phyloP scores from a whole-genome alignment of 2,888 invertebrate genomes.

The Tricholauxania praeusta region DNA sequence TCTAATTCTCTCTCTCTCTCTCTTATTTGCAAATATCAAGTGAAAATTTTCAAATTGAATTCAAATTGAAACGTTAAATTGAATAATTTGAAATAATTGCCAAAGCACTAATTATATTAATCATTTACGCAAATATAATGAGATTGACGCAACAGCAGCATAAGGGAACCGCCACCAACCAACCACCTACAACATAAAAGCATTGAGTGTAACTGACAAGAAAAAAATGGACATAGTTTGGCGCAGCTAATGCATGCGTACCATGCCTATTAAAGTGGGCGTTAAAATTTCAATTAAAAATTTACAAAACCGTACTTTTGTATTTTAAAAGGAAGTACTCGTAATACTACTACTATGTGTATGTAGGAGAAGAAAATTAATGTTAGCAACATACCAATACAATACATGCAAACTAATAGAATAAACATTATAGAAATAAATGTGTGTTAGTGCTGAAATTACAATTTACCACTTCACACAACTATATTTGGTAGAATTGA shows the following conservation, averaged over 20 bases:
- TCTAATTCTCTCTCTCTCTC: too few species aligned
- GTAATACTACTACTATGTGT: too few species aligned
- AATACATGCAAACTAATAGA: too few species aligned
- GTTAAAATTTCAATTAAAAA: neutral
- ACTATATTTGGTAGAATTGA: slow-evolving; percentile 8
- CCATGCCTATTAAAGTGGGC: slow-evolving; percentile 2
- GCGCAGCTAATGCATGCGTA: too few species aligned
- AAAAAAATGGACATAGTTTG: neutral
- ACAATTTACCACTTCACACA: slow-evolving; percentile 8
- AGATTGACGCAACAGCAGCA: neutral
- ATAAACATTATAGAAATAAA: slow-evolving; percentile 1
- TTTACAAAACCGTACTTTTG: too few species aligned
- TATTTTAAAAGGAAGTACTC: slow-evolving; percentile 12
- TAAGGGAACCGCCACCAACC: neutral
- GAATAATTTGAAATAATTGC: slow-evolving; percentile 68
- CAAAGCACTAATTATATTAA: slow-evolving; percentile 51
- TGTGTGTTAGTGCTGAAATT: slow-evolving; percentile 27
- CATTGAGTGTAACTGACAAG: too few species aligned
- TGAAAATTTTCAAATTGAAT: slow-evolving; percentile 27
- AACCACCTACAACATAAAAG: slow-evolving; percentile 21
- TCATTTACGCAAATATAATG: slow-evolving; percentile 47
- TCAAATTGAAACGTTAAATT: slow-evolving; percentile 63
- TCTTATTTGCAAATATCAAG: neutral
- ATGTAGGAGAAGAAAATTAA: too few species aligned
- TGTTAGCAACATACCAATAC: too few species aligned